Evolutionary conservation across 1,140 invertebrate species (phyloP).

Genomic region (Brachionus rubens): DNA sequence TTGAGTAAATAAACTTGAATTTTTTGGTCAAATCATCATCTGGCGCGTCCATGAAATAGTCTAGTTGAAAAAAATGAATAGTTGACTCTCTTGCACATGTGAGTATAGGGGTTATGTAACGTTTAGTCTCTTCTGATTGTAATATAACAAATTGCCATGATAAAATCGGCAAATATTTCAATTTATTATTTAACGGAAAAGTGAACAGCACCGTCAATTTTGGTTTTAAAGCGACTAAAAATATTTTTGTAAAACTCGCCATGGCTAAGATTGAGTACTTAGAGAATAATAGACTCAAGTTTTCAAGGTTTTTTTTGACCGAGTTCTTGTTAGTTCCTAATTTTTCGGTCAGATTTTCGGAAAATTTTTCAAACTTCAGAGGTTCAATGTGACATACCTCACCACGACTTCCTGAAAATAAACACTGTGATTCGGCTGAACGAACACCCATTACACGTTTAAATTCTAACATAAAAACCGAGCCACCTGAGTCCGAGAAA

Average conservation of each 20-base stretch:
- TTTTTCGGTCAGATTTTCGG: not conserved
- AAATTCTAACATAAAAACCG: conserved; percentile 91
- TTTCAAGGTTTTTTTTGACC: not conserved
- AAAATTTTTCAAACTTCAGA: conserved; percentile 60
- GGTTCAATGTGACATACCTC: conserved; percentile 88
- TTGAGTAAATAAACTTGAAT: conserved; percentile 26
- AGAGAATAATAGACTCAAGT: not conserved
- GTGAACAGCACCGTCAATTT: conserved; percentile 70
- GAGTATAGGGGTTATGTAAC: conserved; percentile 67
- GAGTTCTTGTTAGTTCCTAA: not conserved
- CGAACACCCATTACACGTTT: conserved; percentile 79
- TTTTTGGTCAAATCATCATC: not conserved
- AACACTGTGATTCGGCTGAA: conserved; percentile 78
- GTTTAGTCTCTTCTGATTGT: conserved; percentile 67
- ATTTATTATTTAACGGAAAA: conserved; percentile 63
- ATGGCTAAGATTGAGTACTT: conserved; percentile 4
- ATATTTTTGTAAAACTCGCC: conserved; percentile 64
- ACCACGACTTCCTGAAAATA: conserved; percentile 89
- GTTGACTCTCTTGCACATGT: conserved; percentile 72
- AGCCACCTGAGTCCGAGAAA: conserved; percentile 88
- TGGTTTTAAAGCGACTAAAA: conserved; percentile 78
- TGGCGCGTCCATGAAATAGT: not conserved
- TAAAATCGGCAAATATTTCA: conserved; percentile 70
- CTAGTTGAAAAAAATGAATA: conserved; percentile 33
- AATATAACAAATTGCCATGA: conserved; percentile 87